These are phyloP conservation scores for Falco berigora DNA, from an alignment of 2,797 vertebrate species.

Conservation along the genomic window DNA sequence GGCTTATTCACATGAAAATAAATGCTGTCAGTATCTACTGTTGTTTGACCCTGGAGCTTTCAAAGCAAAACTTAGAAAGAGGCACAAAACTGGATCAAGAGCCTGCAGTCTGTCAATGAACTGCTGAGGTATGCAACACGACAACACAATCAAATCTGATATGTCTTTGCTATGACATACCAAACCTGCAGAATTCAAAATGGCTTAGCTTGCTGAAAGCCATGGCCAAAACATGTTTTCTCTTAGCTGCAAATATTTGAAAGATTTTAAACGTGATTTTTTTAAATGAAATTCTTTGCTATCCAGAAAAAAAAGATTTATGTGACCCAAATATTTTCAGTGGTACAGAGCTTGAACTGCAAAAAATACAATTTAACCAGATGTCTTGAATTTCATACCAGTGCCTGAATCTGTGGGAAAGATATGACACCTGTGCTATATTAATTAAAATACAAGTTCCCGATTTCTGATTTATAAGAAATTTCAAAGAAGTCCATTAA, in stretches of 20 bases:
- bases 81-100: conserved; percentile 29
- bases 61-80: conserved; percentile 17
- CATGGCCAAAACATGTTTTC: conserved; percentile 52
- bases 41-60: conserved; percentile 32
- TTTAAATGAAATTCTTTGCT: conserved; percentile 32
- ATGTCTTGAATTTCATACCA: neutral
- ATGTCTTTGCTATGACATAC: conserved; percentile 58
- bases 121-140: conserved; percentile 42
- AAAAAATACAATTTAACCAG: neutral
- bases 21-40: neutral
- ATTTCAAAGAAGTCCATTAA: neutral
- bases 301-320: conserved; percentile 4
- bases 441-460: conserved; percentile 11
- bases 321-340: conserved; percentile 7
- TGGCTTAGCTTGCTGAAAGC: conserved; percentile 15
- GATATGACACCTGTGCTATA: neutral
- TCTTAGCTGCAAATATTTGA: conserved; percentile 51
- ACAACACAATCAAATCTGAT: conserved; percentile 62
- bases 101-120: conserved; percentile 64
- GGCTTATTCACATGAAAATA: conserved; percentile 2
- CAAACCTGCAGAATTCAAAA: conserved; percentile 55
- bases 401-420: neutral
- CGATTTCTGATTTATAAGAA: neutral
- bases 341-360: conserved; percentile 1
- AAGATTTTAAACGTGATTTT: conserved; percentile 25